These are phyloP conservation scores for Ibycter americanus DNA, from an alignment of 2,797 vertebrate genomes.

Conservation along the genomic window DNA sequence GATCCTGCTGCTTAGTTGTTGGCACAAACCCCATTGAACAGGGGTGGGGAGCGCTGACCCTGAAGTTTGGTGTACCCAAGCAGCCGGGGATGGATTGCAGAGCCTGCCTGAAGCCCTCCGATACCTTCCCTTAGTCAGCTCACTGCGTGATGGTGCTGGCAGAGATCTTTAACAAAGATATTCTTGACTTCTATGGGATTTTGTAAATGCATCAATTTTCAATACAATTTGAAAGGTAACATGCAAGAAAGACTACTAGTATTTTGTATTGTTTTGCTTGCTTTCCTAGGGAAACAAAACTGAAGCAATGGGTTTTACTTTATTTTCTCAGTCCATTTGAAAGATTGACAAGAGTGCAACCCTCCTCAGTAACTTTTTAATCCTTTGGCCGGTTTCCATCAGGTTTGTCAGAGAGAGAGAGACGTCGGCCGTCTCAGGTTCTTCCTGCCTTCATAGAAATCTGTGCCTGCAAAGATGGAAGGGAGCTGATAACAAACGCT, in stretches of 20 bases:
- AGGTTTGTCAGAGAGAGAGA: background rate
- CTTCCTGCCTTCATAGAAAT: background rate
- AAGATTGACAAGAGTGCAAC: accelerated
- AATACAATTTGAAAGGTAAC: background rate
- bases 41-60: background rate
- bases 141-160: background rate
- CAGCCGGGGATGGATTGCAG: background rate
- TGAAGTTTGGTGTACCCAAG: background rate
- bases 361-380: background rate
- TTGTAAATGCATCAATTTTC: background rate
- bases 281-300: background rate
- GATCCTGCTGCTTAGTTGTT: background rate
- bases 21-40: background rate
- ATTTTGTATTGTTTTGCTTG: background rate
- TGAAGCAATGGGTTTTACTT: background rate
- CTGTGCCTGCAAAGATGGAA: background rate
- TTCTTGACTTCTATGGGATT: background rate
- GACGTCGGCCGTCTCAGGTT: background rate
- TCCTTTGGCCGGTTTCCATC: background rate
- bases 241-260: background rate
- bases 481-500: background rate
- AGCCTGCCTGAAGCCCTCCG: background rate
- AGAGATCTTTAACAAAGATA: background rate
- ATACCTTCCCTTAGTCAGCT: background rate
- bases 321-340: background rate